Conservation (phyloP, 2,888 invertebrate genomes). For the Drosophila peninsularis region DNA sequence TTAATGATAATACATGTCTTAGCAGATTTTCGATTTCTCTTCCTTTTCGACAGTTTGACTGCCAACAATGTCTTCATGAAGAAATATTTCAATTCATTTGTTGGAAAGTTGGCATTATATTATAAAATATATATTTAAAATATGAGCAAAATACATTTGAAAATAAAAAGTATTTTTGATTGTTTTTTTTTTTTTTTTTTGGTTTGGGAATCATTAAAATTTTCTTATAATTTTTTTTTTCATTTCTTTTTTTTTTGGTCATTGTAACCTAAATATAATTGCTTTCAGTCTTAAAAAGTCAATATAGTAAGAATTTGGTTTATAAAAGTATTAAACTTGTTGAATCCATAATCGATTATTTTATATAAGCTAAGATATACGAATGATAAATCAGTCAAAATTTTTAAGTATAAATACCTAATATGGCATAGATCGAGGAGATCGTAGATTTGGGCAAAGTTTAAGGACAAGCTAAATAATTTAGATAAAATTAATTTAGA, state of each 20-base stretch:
- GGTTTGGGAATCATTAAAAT: conserved; percentile 58
- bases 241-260: conserved; percentile 43
- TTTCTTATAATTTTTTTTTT: conserved; percentile 3
- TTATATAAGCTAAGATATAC: conserved; percentile 22
- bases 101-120: conserved; percentile 17
- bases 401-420: conserved; percentile 40
- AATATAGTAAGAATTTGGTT: conserved; percentile 33
- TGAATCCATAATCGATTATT: conserved; percentile 22
- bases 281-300: conserved; percentile 68
- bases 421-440: conserved; percentile 58
- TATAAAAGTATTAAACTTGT: conserved; percentile 25
- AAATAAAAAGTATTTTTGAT: conserved; percentile 49
- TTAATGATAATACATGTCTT: conserved; percentile 51
- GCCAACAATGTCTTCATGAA: conserved; percentile 46
- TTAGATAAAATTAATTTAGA: not conserved
- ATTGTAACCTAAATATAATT: conserved; percentile 42
- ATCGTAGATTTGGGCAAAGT: conserved; percentile 35
- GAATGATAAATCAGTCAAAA: conserved; percentile 56
- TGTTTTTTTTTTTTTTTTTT: conserved; percentile 43
- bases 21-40: conserved; percentile 7
- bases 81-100: conserved; percentile 12
- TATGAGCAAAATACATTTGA: conserved; percentile 48
- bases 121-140: conserved; percentile 29
- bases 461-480: conserved; percentile 30
- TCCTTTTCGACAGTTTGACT: conserved; percentile 59